Percentiles rank a stretch among this genome's conserved stretches.
These are phyloP conservation scores for Eupithecia vulgata DNA, from an alignment of 2,888 invertebrate genomes.

Conservation along the genomic window DNA sequence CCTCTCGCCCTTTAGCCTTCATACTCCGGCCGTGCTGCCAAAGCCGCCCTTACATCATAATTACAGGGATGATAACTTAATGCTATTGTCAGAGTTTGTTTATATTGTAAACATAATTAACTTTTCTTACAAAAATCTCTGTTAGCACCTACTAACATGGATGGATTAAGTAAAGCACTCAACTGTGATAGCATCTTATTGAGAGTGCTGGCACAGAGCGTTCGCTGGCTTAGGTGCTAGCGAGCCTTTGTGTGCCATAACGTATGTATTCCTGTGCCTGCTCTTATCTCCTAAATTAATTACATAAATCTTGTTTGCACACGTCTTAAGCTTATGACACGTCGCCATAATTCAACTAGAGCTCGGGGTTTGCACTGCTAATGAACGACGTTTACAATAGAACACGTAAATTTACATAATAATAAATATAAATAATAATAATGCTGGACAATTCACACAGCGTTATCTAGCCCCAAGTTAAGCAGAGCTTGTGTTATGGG, in stretches of 20 bases:
- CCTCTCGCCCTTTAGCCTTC: conserved; percentile 55
- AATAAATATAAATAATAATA: no score
- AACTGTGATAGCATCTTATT: conserved; percentile 47
- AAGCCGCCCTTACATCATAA: conserved; percentile 52
- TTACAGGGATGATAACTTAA: conserved; percentile 55
- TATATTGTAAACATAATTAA: conserved; percentile 1
- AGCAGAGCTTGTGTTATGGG: no score
- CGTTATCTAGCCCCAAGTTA: no score
- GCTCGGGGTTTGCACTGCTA: conserved; percentile 74
- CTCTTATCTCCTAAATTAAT: conserved; percentile 84
- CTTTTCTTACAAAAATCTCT: not conserved
- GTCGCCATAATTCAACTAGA: conserved; percentile 78
- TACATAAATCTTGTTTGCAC: conserved; percentile 84
- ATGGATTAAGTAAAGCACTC: conserved; percentile 32
- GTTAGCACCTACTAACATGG: not conserved
- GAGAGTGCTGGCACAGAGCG: conserved; percentile 46
- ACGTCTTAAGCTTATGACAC: conserved; percentile 83
- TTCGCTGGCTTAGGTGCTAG: conserved; percentile 51
- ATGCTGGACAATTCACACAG: no score
- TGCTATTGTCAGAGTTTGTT: conserved; percentile 4
- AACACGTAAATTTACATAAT: conserved; percentile 45
- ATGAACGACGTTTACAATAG: conserved; percentile 75
- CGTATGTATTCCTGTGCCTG: conserved; percentile 72
- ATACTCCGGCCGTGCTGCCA: conserved; percentile 23
- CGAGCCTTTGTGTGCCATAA: conserved; percentile 71